These are phyloP conservation scores for Anguilla japonica DNA, from an alignment of 2,113 vertebrate genomes.

Conservation along the genomic window DNA sequence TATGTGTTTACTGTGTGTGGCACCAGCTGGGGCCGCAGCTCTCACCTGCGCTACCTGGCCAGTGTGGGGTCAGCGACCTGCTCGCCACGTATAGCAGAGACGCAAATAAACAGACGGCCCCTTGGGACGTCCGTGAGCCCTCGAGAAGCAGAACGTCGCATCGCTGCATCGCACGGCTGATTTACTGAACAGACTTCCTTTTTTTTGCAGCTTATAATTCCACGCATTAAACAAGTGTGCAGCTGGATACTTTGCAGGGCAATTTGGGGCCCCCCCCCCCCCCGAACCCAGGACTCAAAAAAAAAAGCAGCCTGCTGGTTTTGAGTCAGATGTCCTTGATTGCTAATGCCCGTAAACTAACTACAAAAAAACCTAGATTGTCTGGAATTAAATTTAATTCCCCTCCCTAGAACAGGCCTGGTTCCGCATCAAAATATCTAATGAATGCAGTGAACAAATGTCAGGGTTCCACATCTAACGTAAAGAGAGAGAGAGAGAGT, in stretches of 20 bases:
- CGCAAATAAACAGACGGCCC: background rate
- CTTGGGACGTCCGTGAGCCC: too few relatives aligned
- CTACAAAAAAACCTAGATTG: background rate
- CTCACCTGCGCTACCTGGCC: background rate
- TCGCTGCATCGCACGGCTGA: background rate
- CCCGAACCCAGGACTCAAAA: background rate
- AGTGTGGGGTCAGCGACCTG: background rate
- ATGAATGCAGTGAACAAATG: background rate
- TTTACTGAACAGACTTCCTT: background rate
- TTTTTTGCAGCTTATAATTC: background rate
- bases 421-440: background rate
- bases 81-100: background rate
- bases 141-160: background rate
- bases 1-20: too few relatives aligned
- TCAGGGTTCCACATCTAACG: background rate
- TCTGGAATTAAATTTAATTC: background rate
- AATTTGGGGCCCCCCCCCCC: background rate
- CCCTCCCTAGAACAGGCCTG: background rate
- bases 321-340: background rate
- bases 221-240: background rate
- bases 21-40: too few relatives aligned
- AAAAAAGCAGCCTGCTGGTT: background rate
- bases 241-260: background rate
- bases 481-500: background rate
- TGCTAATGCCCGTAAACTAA: background rate